Base-by-base conservation (phyloP, 1,140 invertebrate species). In the Drosophila lacertosa region DNA sequence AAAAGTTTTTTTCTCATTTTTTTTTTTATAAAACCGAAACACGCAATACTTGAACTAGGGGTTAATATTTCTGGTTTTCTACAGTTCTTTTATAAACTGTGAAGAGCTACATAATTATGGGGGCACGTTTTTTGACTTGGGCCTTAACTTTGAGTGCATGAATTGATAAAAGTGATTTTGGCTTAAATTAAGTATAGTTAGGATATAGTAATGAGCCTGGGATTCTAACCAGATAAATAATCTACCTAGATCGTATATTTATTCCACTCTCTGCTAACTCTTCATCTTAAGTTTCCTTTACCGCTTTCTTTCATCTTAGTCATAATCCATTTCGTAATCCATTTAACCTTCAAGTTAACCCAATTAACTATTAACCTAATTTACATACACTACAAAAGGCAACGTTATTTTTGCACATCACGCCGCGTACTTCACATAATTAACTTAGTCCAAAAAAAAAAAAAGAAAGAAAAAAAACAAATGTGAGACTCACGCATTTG, bases 311-410 rank as follows among this genome's bases (percentile, higher is more conserved):
- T 26, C 24, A 26, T 6, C 7, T 6, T 29, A 7, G 20, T 48
- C 22, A 26, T 37, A 50, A 50, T 10, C 18, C 22, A 48, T 71
- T 59, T 35, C 54, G 15, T 47, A 39, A 51, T 65, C 22, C 5
- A 13, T 2, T 7, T 13, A 40, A n/a, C 22, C 32, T 35, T 40
- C 32, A 39, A 33, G 40, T 81, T 81, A 77, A 77, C 81, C 82
- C 82, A 86, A 67, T 86, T 74, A 88, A 59, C 62, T 62, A 76
- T 72, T 86, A 86, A 86, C 82, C 82, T 47, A 88, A 77, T 84
- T 86, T 88, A 69, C 40, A 79, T 51, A 70, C 53, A 66, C 26
- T 9, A 29, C 26, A 29, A 29, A 29, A 68, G 54, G 29, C 40
- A 55, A 2, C 37, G 32, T 24, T 26, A 6, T 26, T 26, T 44